A percentile compares a stretch with the other conserved stretches of the same genome.
Conservation (phyloP, 1,140 invertebrate genomes). For the Diuraphis noxia region DNA sequence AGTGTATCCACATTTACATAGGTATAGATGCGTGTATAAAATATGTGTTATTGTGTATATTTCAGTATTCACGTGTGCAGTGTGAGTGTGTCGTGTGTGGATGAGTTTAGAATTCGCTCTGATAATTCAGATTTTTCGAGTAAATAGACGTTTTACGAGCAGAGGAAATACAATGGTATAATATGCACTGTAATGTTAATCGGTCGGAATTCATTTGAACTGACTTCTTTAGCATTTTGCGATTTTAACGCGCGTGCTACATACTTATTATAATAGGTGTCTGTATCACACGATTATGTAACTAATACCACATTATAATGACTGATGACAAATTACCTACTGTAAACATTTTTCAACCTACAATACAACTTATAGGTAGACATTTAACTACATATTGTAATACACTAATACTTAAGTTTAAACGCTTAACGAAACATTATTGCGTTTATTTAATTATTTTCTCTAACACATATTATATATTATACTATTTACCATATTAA, state of each 20-base stretch:
- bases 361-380: no score
- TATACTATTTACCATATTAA: no score
- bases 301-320: neutral
- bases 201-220: neutral
- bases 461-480: no score
- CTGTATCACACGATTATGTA: neutral
- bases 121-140: constrained; percentile 19
- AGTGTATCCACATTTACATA: neutral
- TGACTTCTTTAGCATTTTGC: neutral
- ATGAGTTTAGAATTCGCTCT: neutral
- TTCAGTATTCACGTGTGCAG: no score
- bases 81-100: neutral
- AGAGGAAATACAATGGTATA: neutral
- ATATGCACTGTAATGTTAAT: neutral
- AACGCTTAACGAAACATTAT: neutral
- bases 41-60: neutral
- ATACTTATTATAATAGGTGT: neutral
- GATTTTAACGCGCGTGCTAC: neutral
- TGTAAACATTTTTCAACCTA: neutral
- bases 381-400: no score
- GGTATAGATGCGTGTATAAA: neutral
- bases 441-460: neutral
- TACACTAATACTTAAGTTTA: neutral
- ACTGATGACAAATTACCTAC: neutral
- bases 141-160: neutral